Percentiles rank a stretch among this genome's conserved stretches.
These are phyloP conservation scores for Rhadina sibilatrix DNA, from an alignment of 2,113 vertebrate genomes.

Conservation along the genomic window DNA sequence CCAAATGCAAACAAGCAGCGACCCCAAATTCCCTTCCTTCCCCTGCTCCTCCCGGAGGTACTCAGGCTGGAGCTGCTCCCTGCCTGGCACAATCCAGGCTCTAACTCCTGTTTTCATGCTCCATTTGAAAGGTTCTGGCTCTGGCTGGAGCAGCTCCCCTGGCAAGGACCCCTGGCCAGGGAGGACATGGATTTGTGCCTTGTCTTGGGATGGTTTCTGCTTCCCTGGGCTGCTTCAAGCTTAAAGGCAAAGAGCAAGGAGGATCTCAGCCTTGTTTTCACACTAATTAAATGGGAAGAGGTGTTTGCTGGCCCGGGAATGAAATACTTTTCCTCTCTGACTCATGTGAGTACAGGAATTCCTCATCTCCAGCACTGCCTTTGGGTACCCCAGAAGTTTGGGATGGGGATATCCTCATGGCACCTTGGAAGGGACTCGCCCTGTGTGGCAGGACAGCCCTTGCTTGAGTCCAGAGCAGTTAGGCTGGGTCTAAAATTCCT, in stretches of 20 bases:
- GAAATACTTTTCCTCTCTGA: slow-evolving; percentile 33
- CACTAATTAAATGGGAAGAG: not conserved
- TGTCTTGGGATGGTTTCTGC: not conserved
- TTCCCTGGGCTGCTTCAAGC: not conserved
- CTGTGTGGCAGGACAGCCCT: not conserved
- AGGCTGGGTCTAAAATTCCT: not conserved
- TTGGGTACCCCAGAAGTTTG: not conserved
- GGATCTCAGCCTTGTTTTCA: not conserved
- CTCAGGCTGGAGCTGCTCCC: not conserved
- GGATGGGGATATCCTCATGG: fast-evolving
- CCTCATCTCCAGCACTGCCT: not conserved
- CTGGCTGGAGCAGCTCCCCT: not conserved
- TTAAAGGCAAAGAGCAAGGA: not conserved
- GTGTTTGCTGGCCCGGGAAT: not conserved
- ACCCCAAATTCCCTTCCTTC: not conserved
- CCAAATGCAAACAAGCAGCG: not conserved
- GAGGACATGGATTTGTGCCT: not conserved
- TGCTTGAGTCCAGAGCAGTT: not conserved
- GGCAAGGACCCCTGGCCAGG: fast-evolving
- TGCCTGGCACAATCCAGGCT: not conserved
- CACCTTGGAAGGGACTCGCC: not conserved
- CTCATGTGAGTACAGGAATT: not conserved
- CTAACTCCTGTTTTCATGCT: not conserved
- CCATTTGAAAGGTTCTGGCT: not conserved
- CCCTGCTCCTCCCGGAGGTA: not conserved